Conservation (phyloP, 1,140 invertebrate species). For the Cydia strobilella region DNA sequence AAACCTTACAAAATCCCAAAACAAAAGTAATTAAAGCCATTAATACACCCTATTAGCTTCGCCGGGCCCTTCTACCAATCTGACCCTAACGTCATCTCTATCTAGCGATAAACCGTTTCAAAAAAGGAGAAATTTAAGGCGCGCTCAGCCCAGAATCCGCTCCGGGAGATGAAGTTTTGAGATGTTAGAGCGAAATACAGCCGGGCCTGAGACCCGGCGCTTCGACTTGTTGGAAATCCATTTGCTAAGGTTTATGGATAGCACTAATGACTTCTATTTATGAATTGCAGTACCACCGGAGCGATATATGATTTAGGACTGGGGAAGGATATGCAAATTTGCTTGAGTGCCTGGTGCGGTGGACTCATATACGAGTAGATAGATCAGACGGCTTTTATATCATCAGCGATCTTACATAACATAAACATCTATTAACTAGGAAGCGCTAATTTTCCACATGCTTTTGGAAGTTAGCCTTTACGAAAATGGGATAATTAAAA, state of each 20-base stretch:
- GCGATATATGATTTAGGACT: slow-evolving; percentile 26
- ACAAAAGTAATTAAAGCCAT: not conserved
- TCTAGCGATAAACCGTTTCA: not conserved
- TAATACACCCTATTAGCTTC: not conserved
- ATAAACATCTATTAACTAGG: no score
- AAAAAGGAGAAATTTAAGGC: not conserved
- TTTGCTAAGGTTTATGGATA: slow-evolving; percentile 33
- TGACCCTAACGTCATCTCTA: not conserved
- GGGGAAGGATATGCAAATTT: slow-evolving; percentile 18
- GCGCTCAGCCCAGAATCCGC: slow-evolving; percentile 8
- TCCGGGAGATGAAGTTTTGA: slow-evolving; percentile 8
- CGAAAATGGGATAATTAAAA: no score
- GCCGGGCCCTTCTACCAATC: not conserved
- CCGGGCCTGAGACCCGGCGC: not conserved
- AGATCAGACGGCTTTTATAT: not conserved
- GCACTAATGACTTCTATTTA: slow-evolving; percentile 30
- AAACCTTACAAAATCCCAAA: no score
- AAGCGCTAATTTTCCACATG: no score
- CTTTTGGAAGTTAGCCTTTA: no score
- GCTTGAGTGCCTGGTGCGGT: not conserved
- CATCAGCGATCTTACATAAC: not conserved
- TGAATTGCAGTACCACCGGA: slow-evolving; percentile 14
- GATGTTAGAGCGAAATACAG: slow-evolving; percentile 28
- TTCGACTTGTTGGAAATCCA: slow-evolving; percentile 28
- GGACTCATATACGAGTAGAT: not conserved